Conservation (phyloP, 2,797 vertebrate genomes). For the Moxostoma hubbsi region DNA sequence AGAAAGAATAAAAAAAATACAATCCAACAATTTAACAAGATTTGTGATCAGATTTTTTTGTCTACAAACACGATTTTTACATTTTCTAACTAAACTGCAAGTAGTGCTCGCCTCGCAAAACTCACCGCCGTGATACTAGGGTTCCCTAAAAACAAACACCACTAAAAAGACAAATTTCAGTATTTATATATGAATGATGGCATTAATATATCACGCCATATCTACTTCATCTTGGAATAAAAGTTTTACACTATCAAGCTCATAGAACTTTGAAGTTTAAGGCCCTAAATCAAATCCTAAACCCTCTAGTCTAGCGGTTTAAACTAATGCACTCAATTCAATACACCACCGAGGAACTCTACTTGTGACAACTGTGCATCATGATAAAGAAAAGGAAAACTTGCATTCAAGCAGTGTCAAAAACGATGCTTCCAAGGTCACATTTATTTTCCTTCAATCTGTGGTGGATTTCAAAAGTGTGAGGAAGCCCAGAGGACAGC, state of each 20-base stretch:
- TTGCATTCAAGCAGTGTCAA: not conserved
- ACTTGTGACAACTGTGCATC: not conserved
- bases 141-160: too few relatives aligned
- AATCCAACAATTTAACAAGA: too few relatives aligned
- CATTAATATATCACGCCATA: not conserved
- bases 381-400: not conserved
- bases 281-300: not conserved
- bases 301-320: not conserved
- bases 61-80: too few relatives aligned
- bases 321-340: not conserved
- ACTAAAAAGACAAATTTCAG: not conserved
- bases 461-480: not conserved
- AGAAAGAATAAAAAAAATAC: too few relatives aligned
- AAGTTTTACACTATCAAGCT: too few relatives aligned
- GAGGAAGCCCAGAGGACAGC: conserved; percentile 1
- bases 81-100: too few relatives aligned
- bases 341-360: not conserved
- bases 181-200: not conserved
- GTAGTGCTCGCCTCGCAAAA: too few relatives aligned
- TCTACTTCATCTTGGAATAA: not conserved
- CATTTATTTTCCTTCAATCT: not conserved
- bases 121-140: too few relatives aligned
- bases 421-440: not conserved
- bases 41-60: too few relatives aligned
- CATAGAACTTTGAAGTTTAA: too few relatives aligned